Percentiles rank a stretch among this genome's conserved stretches.
Evolutionary conservation across 1,140 invertebrate species (phyloP).

Genomic region (Charaxes varanes): DNA sequence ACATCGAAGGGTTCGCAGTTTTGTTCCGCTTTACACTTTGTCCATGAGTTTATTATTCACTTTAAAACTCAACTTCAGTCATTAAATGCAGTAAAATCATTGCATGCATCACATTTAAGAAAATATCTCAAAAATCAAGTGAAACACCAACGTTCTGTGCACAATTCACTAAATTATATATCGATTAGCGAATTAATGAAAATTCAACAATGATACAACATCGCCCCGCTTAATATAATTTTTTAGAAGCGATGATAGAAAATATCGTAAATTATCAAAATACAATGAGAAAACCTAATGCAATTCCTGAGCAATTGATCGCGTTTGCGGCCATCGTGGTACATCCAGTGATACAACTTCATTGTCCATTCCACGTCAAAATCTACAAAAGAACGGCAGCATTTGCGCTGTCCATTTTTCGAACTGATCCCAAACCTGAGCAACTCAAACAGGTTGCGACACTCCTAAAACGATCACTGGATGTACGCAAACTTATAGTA

Average conservation of each 20-base stretch:
- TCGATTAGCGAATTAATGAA: constrained; percentile 52
- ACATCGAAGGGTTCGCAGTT: neutral
- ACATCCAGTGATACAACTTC: constrained; percentile 19
- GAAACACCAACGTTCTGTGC: constrained; percentile 72
- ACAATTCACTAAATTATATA: constrained; percentile 61
- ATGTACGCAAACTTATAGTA: constrained; percentile 22
- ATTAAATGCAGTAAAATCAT: constrained; percentile 63
- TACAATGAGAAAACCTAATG: constrained; percentile 61
- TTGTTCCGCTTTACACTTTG: constrained; percentile 25
- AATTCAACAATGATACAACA: constrained; percentile 66
- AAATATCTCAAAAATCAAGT: constrained; percentile 72
- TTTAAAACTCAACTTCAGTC: constrained; percentile 60
- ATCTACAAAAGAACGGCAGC: neutral
- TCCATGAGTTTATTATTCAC: constrained; percentile 39
- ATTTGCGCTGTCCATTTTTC: no score
- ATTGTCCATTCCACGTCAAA: neutral
- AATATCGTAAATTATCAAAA: constrained; percentile 59
- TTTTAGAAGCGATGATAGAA: constrained; percentile 60
- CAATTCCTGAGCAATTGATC: constrained; percentile 69
- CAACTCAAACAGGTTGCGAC: neutral
- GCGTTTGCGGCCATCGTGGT: constrained; percentile 28
- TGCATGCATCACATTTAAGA: constrained; percentile 55
- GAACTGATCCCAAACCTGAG: no score
- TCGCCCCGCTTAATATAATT: constrained; percentile 50
- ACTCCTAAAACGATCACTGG: constrained; percentile 16